Conservation (phyloP, 2,113 vertebrate genomes). For the Plestiodon gilberti region DNA sequence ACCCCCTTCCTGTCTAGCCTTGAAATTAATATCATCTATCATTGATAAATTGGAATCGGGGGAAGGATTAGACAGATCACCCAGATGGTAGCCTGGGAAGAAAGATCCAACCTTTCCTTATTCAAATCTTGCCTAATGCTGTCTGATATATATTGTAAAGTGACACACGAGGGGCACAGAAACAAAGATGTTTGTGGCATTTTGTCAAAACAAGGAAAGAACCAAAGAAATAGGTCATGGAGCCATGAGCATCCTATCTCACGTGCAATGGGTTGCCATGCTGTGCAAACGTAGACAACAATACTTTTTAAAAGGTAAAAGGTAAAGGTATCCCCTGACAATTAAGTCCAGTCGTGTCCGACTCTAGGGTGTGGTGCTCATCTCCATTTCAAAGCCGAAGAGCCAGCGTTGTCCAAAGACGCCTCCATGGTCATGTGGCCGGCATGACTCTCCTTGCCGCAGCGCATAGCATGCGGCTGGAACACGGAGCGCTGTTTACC, state of each 20-base stretch:
- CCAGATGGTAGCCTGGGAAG: conserved; percentile 59
- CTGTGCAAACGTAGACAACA: not conserved
- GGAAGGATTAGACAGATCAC: conserved; percentile 65
- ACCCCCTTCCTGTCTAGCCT: conserved; percentile 54
- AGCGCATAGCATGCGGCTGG: too few relatives aligned
- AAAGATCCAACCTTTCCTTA: conserved; percentile 50
- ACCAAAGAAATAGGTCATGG: not conserved
- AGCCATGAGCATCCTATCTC: not conserved
- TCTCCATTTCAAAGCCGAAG: too few relatives aligned
- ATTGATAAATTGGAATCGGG: conserved; percentile 64
- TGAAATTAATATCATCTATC: conserved; percentile 67
- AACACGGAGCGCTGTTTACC: too few relatives aligned
- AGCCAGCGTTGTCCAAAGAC: too few relatives aligned
- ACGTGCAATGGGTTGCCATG: not conserved
- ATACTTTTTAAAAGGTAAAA: too few relatives aligned
- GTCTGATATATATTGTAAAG: conserved; percentile 48
- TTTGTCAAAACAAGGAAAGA: not conserved
- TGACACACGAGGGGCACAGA: conserved; percentile 33
- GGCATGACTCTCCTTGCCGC: too few relatives aligned
- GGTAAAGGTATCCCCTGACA: too few relatives aligned
- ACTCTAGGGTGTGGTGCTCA: too few relatives aligned
- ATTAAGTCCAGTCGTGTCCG: too few relatives aligned
- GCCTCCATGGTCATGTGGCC: too few relatives aligned
- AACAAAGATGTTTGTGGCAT: not conserved
- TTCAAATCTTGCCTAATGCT: conserved; percentile 43